These are phyloP conservation scores for Tautogolabrus adspersus DNA, from an alignment of 2,113 vertebrate genomes.

Conservation along the genomic window DNA sequence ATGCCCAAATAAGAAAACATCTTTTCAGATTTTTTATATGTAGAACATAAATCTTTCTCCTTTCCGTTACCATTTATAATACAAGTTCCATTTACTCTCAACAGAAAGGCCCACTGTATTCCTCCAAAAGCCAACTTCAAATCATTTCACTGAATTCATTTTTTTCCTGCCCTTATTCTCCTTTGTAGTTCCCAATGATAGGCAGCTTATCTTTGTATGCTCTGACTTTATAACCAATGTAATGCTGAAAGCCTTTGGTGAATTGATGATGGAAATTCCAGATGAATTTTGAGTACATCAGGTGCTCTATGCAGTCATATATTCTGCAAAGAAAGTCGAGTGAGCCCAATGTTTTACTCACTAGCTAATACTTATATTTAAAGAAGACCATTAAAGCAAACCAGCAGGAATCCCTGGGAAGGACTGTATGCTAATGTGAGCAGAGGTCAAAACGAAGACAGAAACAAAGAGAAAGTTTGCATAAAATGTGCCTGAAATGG, in stretches of 20 bases:
- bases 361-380: conserved; percentile 21
- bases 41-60: too few species aligned
- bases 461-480: neutral
- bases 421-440: conserved; percentile 38
- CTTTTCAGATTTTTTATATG: too few species aligned
- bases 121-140: too few species aligned
- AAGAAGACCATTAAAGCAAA: conserved; percentile 52
- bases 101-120: too few species aligned
- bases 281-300: conserved; percentile 51
- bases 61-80: too few species aligned
- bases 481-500: neutral
- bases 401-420: conserved; percentile 7
- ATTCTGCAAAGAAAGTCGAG: conserved; percentile 24
- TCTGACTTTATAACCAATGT: too few species aligned
- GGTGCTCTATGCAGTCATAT: conserved; percentile 9
- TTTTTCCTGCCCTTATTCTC: too few species aligned
- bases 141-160: too few species aligned
- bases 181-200: too few species aligned
- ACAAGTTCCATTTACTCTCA: too few species aligned
- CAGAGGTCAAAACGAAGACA: conserved; percentile 24
- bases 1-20: too few species aligned
- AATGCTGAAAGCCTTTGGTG: neutral
- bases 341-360: conserved; percentile 40
- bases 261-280: conserved; percentile 17
- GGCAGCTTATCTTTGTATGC: too few species aligned